Base-by-base conservation (phyloP, 2,888 invertebrate genomes). In the Ferrisia virgata region DNA sequence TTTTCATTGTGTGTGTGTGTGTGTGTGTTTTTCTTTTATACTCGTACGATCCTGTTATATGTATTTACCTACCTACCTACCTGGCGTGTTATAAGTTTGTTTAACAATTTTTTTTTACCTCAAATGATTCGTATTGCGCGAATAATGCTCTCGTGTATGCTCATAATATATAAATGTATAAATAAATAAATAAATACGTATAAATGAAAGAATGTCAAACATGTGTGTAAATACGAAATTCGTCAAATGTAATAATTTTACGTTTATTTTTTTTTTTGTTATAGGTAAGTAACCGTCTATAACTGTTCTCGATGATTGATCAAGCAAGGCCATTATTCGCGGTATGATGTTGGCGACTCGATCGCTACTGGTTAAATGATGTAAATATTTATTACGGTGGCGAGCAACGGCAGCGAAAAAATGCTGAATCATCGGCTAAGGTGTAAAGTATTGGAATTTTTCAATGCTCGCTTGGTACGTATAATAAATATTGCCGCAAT, bases 251-350 rank as follows among this genome's bases (percentile, higher is more conserved):
- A 76, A 76, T 76, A 69, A 69, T 69, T 69, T 64, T 31, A 28
- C n/a, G n/a, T 53, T 53, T 36, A 9, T 36, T 18, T 36, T 36
- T 76, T 36, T 76, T 18, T 76, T 36, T 76, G 72, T 76, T 76
- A 36, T 36, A 76, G 72, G 72, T 76, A 76, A 76, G 72, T 76
- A 76, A 36, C 72, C 72, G 33, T n/a, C 36, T 76, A 36, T 36
- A 76, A 76, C 36, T 76, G 72, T 76, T 76, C 72, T 76, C 36
- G 72, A 36, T 76, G 72, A 76, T 76, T 76, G 72, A 76, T 76
- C 72, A 76, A 76, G 72, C 72, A 76, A 36, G 72, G 53, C 53
- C 53, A 53, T 53, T 53, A 53, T 53, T n/a, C n/a, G n/a, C n/a
- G n/a, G n/a, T n/a, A n/a, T n/a, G n/a, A n/a, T n/a, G n/a, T n/a